Evolutionary conservation across 2,797 vertebrate genomes (phyloP), one percentile per base, ranked within the genome.

Genomic region (Siniperca undulata): DNA sequence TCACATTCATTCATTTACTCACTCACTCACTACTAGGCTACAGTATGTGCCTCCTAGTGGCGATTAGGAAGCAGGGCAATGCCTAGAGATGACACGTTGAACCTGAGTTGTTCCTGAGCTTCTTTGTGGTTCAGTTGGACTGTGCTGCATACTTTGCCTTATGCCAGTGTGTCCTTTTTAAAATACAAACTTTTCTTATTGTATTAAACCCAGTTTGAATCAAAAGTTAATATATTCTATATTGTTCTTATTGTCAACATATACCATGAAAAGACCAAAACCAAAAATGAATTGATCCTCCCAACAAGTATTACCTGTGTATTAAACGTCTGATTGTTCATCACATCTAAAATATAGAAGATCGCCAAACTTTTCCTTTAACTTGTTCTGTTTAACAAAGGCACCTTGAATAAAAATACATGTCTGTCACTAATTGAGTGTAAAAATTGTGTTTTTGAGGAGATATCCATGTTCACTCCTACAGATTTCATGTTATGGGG

Each of bases 31-130:
- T 20, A 13, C 2, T 10, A 12, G 65, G 38, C 44, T 48, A 50
- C 17, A 62, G 19, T 24, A 56, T 61, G 8, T 50, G 62, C 58
- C 58, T 75, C 74, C 66, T 36, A 12, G 62, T 67, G 48, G 76
- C 14, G 4, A 61, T 34, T 7, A 70, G 13, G 24, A 59, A 55
- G 67, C 75, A 74, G 46, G 19, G 40, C n/a, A 46, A 30, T 44
- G n/a, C 5, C 10, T 68, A 17, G 9, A 34, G 67, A 44, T 27
- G 4, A 60, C 14, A 66, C 36, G 44, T 2, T 42, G 9, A 48
- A 69, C 14, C 30, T 12, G 44, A 53, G 10, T 19, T 36, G 52
- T 74, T 46, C 36, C 19, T 12, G 40, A 48, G 64, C 52, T 9
- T 58, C 24, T 27, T 3, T 71, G 38, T 64, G 14, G 36, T 36